Conservation (phyloP, 1,140 invertebrate genomes). For the Tribolium madens region DNA sequence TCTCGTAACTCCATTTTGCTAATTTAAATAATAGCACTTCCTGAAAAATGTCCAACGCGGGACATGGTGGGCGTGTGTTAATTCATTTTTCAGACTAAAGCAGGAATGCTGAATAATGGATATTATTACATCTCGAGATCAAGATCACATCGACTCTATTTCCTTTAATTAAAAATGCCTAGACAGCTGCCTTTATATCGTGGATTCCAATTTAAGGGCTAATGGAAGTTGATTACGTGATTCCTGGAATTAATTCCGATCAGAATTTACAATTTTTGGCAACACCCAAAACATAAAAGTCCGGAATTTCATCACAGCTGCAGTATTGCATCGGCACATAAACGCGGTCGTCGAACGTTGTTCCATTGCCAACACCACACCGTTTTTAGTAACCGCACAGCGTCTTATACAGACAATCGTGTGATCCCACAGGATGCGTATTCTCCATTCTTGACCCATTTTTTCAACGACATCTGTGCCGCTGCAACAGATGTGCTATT, state of each 20-base stretch:
- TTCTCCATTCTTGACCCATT: conserved; percentile 27
- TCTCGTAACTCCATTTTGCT: conserved; percentile 7
- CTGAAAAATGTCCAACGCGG: conserved; percentile 1
- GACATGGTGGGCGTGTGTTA: background rate
- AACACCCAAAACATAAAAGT: conserved; percentile 36
- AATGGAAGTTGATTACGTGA: conserved; percentile 21
- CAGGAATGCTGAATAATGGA: conserved; percentile 6
- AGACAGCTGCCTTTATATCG: conserved; percentile 10
- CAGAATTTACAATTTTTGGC: conserved; percentile 29
- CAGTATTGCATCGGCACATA: conserved; percentile 29
- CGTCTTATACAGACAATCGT: conserved; percentile 10
- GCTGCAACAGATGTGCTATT: background rate
- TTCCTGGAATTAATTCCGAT: conserved; percentile 7
- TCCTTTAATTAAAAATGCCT: conserved; percentile 21
- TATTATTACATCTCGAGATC: background rate
- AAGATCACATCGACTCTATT: background rate
- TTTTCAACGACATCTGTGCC: conserved; percentile 14
- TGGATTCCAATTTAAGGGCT: background rate
- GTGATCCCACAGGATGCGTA: background rate
- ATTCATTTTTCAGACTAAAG: conserved; percentile 1
- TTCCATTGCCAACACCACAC: conserved; percentile 24
- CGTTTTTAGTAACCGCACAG: conserved; percentile 25
- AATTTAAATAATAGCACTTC: conserved; percentile 25
- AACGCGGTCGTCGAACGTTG: conserved; percentile 18
- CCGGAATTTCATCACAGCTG: conserved; percentile 33